A percentile compares a stretch with the other conserved stretches of the same genome.
phyloP scores from a whole-genome alignment of 1,140 invertebrate species.

The Thereuonema tuberculata region DNA sequence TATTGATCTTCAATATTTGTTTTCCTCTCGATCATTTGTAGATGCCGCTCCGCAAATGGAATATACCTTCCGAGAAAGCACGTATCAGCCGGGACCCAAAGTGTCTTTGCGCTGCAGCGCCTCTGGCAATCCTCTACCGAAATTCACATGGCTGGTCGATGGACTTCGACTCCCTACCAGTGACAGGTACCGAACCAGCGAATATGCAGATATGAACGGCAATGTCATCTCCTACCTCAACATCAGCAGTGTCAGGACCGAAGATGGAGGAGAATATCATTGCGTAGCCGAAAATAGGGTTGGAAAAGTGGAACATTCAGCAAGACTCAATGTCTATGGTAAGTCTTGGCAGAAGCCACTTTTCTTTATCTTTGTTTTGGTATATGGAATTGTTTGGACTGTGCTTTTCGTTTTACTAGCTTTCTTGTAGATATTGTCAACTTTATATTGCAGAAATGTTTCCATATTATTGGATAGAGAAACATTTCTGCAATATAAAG shows the following conservation, averaged over 20 bases:
- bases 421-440: too few relatives aligned
- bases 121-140: conserved; percentile 70
- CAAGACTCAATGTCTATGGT: not conserved
- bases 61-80: conserved; percentile 70
- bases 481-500: too few relatives aligned
- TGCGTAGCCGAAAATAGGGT: conserved; percentile 74
- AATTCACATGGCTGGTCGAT: conserved; percentile 35
- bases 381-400: too few relatives aligned
- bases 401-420: too few relatives aligned
- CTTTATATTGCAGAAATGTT: too few relatives aligned
- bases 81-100: conserved; percentile 68
- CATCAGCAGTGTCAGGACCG: conserved; percentile 68
- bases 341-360: too few relatives aligned
- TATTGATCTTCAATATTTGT: not conserved
- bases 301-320: conserved; percentile 55
- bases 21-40: too few relatives aligned
- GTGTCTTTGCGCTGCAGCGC: conserved; percentile 68
- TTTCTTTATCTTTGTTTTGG: too few relatives aligned
- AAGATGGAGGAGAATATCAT: conserved; percentile 82
- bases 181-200: conserved; percentile 65
- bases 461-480: too few relatives aligned
- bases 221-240: conserved; percentile 90
- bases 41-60: conserved; percentile 49
- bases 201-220: conserved; percentile 79
- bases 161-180: conserved; percentile 28